Base-by-base conservation (phyloP, 2,888 invertebrate genomes). In the Neoitamus cyanurus region DNA sequence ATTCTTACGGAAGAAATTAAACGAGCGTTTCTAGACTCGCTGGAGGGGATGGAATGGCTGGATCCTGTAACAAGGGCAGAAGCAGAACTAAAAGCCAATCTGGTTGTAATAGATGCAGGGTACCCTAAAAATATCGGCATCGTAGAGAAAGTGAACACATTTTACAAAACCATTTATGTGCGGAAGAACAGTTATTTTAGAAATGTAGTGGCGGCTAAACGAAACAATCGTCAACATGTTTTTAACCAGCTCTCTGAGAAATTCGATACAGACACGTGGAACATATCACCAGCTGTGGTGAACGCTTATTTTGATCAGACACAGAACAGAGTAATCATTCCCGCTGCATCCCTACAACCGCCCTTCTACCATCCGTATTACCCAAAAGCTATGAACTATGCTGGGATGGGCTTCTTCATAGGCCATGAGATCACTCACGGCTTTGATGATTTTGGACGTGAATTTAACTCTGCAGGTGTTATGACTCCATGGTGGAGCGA, bases 261-360 rank as follows among this genome's bases (percentile, higher is more conserved):
- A 0, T 96, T 96, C 0, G 97, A 97, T 89, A 95, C 95, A 90
- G 95, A 96, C 0, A 94, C 94, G 89, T 96, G 94, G 95, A 94
- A 94, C 70, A 97, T 97, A 96, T 94, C 96, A 0, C 96, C 97
- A 25, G 95, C 96, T 6, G 95, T 96, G 0, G 96, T 97, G 0
- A 98, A 98, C 90, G 97, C 98, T 0, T 97, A 97, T 91, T 98
- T 98, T 91, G 96, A 97, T 0, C 97, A 97, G 0, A 96, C 96
- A 0, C 96, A 97, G 91, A 97, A 97, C 90, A 96, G 96, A 88
- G 96, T 97, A 90, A 98, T 97, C 0, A 98, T 98, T 90, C 98
- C 98, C 0, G 98, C 98, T 1, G 97, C 97, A 0, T 97, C 98
- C 80, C 93, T 98, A 0, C 98, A 98, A 89, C 93, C 95, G 84